Evolutionary conservation across 2,113 vertebrate species (phyloP).

Genomic region (Eleginops maclovinus): DNA sequence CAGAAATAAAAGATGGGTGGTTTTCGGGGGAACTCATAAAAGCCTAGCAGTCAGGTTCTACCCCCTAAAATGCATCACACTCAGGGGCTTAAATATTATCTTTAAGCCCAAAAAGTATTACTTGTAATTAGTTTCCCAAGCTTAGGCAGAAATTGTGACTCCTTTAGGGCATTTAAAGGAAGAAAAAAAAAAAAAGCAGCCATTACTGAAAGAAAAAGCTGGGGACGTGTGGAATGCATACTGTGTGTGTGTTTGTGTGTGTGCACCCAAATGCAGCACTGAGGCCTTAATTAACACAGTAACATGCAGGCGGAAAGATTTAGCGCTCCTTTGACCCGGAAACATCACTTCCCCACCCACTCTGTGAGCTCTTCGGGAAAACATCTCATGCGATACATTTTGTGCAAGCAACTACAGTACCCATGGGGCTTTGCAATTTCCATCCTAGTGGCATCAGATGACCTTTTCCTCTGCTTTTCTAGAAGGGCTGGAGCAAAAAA

Average conservation of each 20-base stretch:
- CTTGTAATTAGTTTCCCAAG: slow-evolving; percentile 49
- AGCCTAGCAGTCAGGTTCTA: slow-evolving; percentile 12
- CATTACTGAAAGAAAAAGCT: slow-evolving; percentile 15
- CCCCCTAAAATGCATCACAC: slow-evolving; percentile 23
- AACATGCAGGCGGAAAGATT: slow-evolving; percentile 47
- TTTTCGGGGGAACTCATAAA: slow-evolving; percentile 26
- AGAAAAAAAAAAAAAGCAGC: slow-evolving; percentile 11
- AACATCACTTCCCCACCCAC: slow-evolving; percentile 41
- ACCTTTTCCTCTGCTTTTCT: slow-evolving; percentile 50
- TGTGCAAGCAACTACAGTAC: slow-evolving; percentile 58
- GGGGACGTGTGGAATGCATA: slow-evolving; percentile 22
- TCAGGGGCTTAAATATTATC: slow-evolving; percentile 30
- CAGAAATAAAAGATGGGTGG: slow-evolving; percentile 16
- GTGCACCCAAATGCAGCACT: not conserved
- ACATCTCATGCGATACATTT: slow-evolving; percentile 42
- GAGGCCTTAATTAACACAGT: slow-evolving; percentile 66
- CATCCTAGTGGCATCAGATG: slow-evolving; percentile 40
- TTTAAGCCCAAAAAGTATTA: slow-evolving; percentile 22
- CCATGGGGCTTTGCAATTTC: slow-evolving; percentile 53
- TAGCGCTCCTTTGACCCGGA: slow-evolving; percentile 64
- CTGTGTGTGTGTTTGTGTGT: slow-evolving; percentile 2
- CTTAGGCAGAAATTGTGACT: slow-evolving; percentile 36
- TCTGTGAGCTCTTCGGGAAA: slow-evolving; percentile 26
- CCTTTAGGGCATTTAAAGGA: slow-evolving; percentile 20
- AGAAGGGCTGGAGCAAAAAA: slow-evolving; percentile 28